phyloP scores from a whole-genome alignment of 2,888 invertebrate genomes.

The Acanthosepion esculentum region DNA sequence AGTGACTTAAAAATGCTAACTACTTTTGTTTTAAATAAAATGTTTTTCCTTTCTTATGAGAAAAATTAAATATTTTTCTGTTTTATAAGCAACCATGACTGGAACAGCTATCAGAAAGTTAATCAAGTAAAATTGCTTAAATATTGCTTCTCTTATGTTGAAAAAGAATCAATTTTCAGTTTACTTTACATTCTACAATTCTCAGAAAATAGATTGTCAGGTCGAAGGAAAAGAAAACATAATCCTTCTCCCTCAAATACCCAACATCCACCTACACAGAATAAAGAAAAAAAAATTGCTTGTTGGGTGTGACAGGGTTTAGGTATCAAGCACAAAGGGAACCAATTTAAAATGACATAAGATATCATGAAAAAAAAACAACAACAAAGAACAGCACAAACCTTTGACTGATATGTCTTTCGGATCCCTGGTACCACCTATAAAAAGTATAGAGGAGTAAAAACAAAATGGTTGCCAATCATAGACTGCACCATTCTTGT shows the following conservation, averaged over 20 bases:
- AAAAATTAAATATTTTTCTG: too few relatives aligned
- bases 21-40: too few relatives aligned
- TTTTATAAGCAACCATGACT: too few relatives aligned
- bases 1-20: too few relatives aligned
- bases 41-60: too few relatives aligned
- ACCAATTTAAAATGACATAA: background rate
- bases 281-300: background rate
- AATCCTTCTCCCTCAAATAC: background rate
- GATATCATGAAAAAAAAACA: background rate
- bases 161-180: too few relatives aligned
- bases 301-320: background rate
- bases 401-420: slow-evolving; percentile 47
- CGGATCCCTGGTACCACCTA: slow-evolving; percentile 42
- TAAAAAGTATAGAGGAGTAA: slow-evolving; percentile 37
- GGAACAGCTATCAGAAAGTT: too few relatives aligned
- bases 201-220: background rate
- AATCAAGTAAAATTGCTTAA: too few relatives aligned
- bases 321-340: background rate
- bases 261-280: background rate
- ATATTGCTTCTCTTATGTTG: too few relatives aligned
- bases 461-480: background rate
- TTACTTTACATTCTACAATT: too few relatives aligned
- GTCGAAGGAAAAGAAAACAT: background rate
- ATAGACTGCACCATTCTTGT: background rate
- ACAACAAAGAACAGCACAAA: slow-evolving; percentile 39